Evolutionary conservation across 2,113 vertebrate species (phyloP), one percentile per base, ranked within the genome.

Genomic region (Mesoclemmys tuberculata): DNA sequence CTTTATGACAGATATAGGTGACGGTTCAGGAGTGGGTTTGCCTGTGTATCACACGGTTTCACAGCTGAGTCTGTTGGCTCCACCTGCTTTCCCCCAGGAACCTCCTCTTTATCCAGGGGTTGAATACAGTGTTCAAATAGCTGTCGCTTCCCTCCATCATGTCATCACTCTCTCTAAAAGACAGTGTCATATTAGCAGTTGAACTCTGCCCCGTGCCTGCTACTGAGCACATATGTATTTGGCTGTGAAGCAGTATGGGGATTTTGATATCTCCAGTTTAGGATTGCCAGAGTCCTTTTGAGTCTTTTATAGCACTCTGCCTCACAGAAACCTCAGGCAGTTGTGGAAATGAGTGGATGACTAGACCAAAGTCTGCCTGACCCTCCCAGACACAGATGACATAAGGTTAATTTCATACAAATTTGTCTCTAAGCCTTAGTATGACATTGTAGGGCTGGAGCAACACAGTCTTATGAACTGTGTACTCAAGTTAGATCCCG

Each of bases 351-450:
- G 82, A 85, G 46, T 44, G 88, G 51, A 29, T 26, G 31, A 35
- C 61, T 68, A n/a, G 35, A 18, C 22, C 18, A 5, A 24, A 49
- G 26, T 56, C 48, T 89, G 38, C 82, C 52, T 75, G 6, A 29
- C 35, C 19, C 16, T 80, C 11, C 58, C 11, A 10, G 56, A 4
- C 0, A 0, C 35, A 41, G 68, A 35, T 26, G 35, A 27, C 18
- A 2, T 0, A 74, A 74, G n/a, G 0, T 5, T 38, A 21, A 38
- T 0, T 54, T 64, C 13, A 0, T 21, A 6, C 22, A 44, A 26
- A 2, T 48, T 29, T 61, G 18, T 48, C 89, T 21, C 61, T 68
- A 52, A 48, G 1, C n/a, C 71, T 35, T 26, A 5, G 22, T 22
- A 4, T 6, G 18, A 22, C 52, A 10, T 51, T 26, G 24, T 27